phyloP scores from a whole-genome alignment of 2,797 vertebrate genomes.

The Hoplostethus mediterraneus region DNA sequence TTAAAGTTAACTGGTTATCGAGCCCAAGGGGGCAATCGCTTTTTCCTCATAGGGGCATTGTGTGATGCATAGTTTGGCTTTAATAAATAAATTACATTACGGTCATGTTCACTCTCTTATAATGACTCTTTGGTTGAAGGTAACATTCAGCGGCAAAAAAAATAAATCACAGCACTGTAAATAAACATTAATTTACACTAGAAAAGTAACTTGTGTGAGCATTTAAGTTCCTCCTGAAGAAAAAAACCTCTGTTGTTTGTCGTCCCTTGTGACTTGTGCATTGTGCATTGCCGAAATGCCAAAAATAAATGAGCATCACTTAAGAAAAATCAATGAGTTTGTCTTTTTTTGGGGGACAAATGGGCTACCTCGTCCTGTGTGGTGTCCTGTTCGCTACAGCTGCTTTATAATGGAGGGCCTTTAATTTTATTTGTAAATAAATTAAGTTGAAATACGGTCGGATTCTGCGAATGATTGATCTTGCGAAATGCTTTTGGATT shows the following conservation, averaged over 20 bases:
- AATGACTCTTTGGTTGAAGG: not conserved
- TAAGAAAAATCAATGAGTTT: slow-evolving; percentile 45
- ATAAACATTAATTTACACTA: slow-evolving; percentile 6
- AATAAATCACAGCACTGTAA: not conserved
- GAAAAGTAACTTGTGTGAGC: slow-evolving; percentile 24
- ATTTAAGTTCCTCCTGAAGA: slow-evolving; percentile 21
- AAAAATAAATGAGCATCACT: slow-evolving; percentile 53
- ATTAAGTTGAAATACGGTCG: slow-evolving; percentile 53
- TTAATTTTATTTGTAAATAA: slow-evolving; percentile 62
- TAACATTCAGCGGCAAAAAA: not conserved
- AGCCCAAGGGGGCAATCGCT: no score
- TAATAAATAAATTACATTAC: no score
- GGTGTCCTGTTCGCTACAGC: slow-evolving; percentile 27
- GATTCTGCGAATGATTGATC: slow-evolving; percentile 53
- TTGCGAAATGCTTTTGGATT: slow-evolving; percentile 33
- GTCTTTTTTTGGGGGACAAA: slow-evolving; percentile 16
- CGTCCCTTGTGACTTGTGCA: not conserved
- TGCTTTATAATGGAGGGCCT: slow-evolving; percentile 32
- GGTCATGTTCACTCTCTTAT: not conserved
- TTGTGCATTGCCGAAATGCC: slow-evolving; percentile 47
- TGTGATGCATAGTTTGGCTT: no score
- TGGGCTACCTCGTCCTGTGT: slow-evolving; percentile 32
- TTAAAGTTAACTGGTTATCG: no score
- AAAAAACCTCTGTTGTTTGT: slow-evolving; percentile 6
- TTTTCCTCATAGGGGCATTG: no score